Base-by-base conservation (phyloP, 2,113 vertebrate species). In the Tetraodon nigroviridis region DNA sequence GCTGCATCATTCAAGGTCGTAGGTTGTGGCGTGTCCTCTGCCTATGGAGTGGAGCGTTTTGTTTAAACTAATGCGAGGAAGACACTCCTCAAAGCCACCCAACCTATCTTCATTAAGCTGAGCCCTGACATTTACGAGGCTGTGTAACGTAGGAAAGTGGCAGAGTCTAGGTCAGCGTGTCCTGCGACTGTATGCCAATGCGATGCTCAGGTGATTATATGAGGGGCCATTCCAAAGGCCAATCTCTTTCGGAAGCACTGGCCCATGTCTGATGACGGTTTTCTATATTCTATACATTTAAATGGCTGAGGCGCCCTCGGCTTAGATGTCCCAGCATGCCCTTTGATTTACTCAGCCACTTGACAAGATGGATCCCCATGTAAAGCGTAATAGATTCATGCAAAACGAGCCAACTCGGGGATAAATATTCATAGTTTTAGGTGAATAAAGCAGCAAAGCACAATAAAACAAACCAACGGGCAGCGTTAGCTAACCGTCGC, bases 231-330 rank as follows among this genome's bases (percentile, higher is more conserved):
- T 55, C 67, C 68, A 79, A 84, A 86, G 86, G 86, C 85, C 88
- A 85, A 87, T 85, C 84, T 76, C 81, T 83, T 89, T 81, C 67
- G 58, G 83, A 69, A 58, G 81, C 82, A 18, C 79, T 85, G 85
- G 89, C 74, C 88, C 83, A 10, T 84, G 79, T 89, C 89, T 90
- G 88, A 91, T 91, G 89, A 91, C 75, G 81, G 77, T 83, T 83
- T 80, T 90, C 83, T 87, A 83, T 86, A 90, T 90, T 87, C 85
- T 85, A 84, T 88, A 91, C 88, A 89, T 90, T 90, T 89, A 88
- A 90, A 90, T 90, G 83, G 83, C 81, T 17, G 64, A 52, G 67
- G 75, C 51, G 73, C 74, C 84, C 80, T 79, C 75, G 47, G 61
- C 63, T 83, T 61, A 64, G 70, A 67, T 67, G 76, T 58, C 69